Evolutionary conservation across 2,797 vertebrate species (phyloP), one percentile per base, ranked within the genome.

Genomic region (Ataeniobius toweri): DNA sequence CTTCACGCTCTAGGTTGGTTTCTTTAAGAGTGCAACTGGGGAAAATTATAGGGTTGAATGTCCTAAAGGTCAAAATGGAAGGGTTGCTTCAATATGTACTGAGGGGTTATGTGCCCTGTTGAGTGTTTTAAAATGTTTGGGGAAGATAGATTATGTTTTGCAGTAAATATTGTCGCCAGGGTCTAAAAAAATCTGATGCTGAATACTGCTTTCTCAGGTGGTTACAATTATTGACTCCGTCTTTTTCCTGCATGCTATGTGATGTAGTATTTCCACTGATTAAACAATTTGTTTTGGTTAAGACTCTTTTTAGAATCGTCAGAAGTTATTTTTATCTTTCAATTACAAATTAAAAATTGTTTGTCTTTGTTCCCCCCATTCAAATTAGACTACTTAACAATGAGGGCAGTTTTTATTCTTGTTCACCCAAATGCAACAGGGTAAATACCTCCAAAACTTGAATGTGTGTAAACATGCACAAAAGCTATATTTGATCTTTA

Each of bases 1-100:
- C 96, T 97, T 97, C 96, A 94, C 95, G 96, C 96, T 97, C 95
- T 94, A 92, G 93, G 95, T 96, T 94, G 94, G 94, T 94, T 88
- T 94, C 95, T 95, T 94, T 94, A 92, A 93, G 89, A 89, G 91
- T 88, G 92, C 91, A 91, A 84, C 77, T 80, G 80, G 67, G 75
- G 75, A 80, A 75, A 67, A 88, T 89, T 91, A 92, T 92, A 89
- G 80, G 80, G 87, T 88, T 88, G 85, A 91, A 91, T 92, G 89
- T 93, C 86, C 85, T 91, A 89, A 85, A 86, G 91, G 86, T 84
- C 76, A 81, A 75, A 78, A 75, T 86, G 86, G 85, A 88, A 84
- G 78, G 67, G 55, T 82, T 86, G 88, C 39, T 92, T 91, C 93
- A 94, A 83, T 91, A 93, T 92, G 89, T 87, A 89, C 90, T 87